A percentile compares a stretch with the other conserved stretches of the same genome.
Conservation (phyloP, 2,888 invertebrate species). For the Eupeodes latifasciatus region DNA sequence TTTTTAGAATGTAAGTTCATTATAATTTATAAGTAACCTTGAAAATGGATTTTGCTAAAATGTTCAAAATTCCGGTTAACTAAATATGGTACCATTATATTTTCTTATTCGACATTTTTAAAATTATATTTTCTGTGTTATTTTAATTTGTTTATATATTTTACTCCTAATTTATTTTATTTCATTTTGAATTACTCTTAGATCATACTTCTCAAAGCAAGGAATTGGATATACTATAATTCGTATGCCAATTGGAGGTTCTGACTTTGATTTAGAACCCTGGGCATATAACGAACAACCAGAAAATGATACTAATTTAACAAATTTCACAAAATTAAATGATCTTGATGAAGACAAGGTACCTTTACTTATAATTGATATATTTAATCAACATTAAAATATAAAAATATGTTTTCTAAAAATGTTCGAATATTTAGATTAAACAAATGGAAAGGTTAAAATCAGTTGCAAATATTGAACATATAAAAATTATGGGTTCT, state of each 20-base stretch:
- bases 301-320: constrained; percentile 86
- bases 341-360: constrained; percentile 80
- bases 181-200: constrained; percentile 79
- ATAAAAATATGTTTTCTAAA: neutral
- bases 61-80: no score
- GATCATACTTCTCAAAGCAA: constrained; percentile 89
- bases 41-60: no score
- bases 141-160: no score
- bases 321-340: constrained; percentile 85
- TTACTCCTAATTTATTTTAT: neutral
- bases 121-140: no score
- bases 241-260: constrained; percentile 93
- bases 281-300: constrained; percentile 91
- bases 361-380: no score
- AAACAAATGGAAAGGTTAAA: constrained; percentile 81
- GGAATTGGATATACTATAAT: constrained; percentile 92
- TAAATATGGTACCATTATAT: no score
- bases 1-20: no score
- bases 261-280: constrained; percentile 92
- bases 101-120: no score
- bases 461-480: constrained; percentile 78
- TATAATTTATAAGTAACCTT: no score
- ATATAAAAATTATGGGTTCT: constrained; percentile 80
- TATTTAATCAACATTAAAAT: neutral
- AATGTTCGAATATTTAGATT: constrained; percentile 59